Conservation (phyloP, 2,797 vertebrate genomes). For the Epinephelus awoara region DNA sequence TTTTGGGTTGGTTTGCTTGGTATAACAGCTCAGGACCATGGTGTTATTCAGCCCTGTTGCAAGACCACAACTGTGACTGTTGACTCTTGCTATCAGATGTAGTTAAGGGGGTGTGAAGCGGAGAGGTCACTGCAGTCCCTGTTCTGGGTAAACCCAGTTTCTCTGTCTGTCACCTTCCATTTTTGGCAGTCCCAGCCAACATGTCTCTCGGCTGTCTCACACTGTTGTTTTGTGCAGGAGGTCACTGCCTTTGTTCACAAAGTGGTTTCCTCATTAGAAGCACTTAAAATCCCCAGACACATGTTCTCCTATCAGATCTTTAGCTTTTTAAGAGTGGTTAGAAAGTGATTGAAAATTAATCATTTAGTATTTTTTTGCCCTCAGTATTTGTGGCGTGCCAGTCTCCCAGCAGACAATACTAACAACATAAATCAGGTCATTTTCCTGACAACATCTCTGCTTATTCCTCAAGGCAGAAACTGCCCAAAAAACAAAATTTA, state of each 20-base stretch:
- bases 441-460: not conserved
- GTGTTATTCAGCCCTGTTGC: conserved; percentile 25
- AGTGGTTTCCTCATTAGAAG: conserved; percentile 31
- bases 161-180: conserved; percentile 48
- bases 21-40: conserved; percentile 2
- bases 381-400: conserved; percentile 16
- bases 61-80: conserved; percentile 31
- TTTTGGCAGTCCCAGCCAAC: conserved; percentile 19
- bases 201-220: conserved; percentile 41
- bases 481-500: conserved; percentile 15
- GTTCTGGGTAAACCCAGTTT: conserved; percentile 19
- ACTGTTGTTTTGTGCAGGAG: conserved; percentile 20
- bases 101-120: conserved; percentile 28
- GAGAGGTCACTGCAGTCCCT: conserved; percentile 32
- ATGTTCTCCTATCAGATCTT: not conserved
- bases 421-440: conserved; percentile 43
- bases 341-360: conserved; percentile 28
- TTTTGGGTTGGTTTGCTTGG: not conserved
- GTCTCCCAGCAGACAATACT: conserved; percentile 21
- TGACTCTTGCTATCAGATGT: conserved; percentile 10
- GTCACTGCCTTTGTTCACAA: conserved; percentile 37
- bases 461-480: conserved; percentile 38
- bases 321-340: conserved; percentile 21
- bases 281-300: conserved; percentile 21
- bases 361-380: conserved; percentile 22